Percentiles rank a stretch among this genome's conserved stretches.
Evolutionary conservation across 2,113 vertebrate genomes (phyloP).

Genomic region (Chaenogobius annularis): DNA sequence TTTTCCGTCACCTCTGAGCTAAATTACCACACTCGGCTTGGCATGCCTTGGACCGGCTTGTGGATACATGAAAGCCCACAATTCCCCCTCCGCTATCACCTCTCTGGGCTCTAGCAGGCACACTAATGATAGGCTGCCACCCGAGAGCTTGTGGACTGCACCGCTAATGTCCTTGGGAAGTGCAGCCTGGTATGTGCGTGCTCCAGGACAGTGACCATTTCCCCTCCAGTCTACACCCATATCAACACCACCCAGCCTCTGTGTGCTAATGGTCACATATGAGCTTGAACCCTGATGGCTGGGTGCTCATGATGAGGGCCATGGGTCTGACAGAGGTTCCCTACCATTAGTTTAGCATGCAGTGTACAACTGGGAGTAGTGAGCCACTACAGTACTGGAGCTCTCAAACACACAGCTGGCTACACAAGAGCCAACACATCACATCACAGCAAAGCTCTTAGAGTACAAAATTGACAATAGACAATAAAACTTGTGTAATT

Average conservation of each 20-base stretch:
- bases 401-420: not conserved
- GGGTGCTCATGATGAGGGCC: constrained; percentile 55
- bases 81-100: constrained; percentile 73
- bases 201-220: constrained; percentile 45
- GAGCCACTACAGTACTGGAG: constrained; percentile 18
- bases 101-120: constrained; percentile 63
- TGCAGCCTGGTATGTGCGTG: constrained; percentile 50
- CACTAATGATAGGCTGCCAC: constrained; percentile 79
- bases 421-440: not conserved
- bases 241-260: constrained; percentile 32
- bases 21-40: constrained; percentile 71
- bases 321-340: constrained; percentile 57
- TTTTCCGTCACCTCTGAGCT: constrained; percentile 72
- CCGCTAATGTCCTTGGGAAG: constrained; percentile 75
- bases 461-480: not conserved
- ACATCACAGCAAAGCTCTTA: not conserved
- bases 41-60: constrained; percentile 65
- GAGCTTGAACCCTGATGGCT: constrained; percentile 56
- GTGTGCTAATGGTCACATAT: constrained; percentile 61
- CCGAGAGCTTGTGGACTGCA: constrained; percentile 65
- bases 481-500: not conserved
- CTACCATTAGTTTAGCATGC: constrained; percentile 45
- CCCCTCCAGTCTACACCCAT: constrained; percentile 29
- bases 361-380: constrained; percentile 32
- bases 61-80: constrained; percentile 74